Base-by-base conservation (phyloP, 2,113 vertebrate genomes). In the Formicarius rufipectus region DNA sequence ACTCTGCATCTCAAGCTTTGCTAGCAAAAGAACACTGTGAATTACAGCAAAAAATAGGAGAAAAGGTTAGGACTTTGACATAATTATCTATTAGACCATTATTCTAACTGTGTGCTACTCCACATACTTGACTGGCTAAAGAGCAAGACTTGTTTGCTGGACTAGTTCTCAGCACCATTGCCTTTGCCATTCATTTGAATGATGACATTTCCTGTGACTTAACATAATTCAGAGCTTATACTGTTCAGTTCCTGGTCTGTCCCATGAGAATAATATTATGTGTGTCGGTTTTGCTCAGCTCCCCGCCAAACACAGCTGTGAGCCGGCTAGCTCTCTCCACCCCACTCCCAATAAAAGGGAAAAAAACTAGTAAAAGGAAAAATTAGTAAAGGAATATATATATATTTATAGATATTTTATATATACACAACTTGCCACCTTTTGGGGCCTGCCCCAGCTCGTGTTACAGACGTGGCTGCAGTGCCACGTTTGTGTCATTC, bases 121-220 rank as follows among this genome's bases (percentile, higher is more conserved):
- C 66, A n/a, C 8, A 19, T 27, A 28, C 13, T 67, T 75, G 27
- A 5, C 37, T 66, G 15, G 9, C 50, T 56, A 42, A n/a, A 19
- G 14, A 76, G 18, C 25, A 63, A 49, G 23, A 2, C 12, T 50
- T 76, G 20, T 45, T n/a, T 71, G 7, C 5, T 42, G 27, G 17
- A 45, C 10, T 6, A 40, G 14, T 7, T 64, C 30, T 58, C 13
- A 56, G 7, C 9, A 49, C 35, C 1, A 0, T 22, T n/a, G 8
- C 6, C 66, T 58, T 44, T 72, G 12, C 40, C 66, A 3, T 74
- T 50, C 14, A 22, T 23, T 35, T n/a, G 24, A 73, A 73, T 24
- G 6, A 67, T n/a, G 33, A 53, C 2, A 3, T 71, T 64, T 59
- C 42, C 25, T 63, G 37, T 59, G 35, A 20, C 16, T 63, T 42